Evolutionary conservation across 2,797 vertebrate genomes (phyloP).

Genomic region (Eulemur mongoz): DNA sequence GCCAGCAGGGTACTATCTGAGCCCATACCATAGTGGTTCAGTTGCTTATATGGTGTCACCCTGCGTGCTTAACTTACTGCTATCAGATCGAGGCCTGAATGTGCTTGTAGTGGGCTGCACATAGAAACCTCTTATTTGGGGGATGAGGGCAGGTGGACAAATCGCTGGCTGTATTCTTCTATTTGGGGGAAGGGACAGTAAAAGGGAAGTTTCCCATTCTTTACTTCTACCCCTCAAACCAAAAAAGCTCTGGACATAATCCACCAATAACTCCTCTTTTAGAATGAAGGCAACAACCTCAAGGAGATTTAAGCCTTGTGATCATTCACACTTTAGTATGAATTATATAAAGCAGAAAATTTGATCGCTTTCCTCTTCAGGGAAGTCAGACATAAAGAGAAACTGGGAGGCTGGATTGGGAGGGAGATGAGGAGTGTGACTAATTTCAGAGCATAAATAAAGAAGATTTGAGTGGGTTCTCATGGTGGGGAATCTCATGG

Average conservation of each 20-base stretch:
- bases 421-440: not conserved
- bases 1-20: not conserved
- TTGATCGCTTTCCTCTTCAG: not conserved
- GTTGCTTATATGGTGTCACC: not conserved
- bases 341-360: constrained; percentile 40
- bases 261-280: not conserved
- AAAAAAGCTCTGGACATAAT: not conserved
- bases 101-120: not conserved
- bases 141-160: not conserved
- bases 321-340: not conserved
- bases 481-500: not conserved
- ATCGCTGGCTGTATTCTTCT: constrained; percentile 15
- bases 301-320: not conserved
- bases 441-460: not conserved
- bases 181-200: not conserved
- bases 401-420: not conserved
- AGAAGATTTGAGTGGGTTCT: not conserved
- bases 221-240: not conserved
- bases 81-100: not conserved
- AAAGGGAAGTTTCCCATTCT: not conserved
- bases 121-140: not conserved
- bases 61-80: not conserved
- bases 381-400: not conserved
- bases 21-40: not conserved
- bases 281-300: not conserved